Evolutionary conservation across 2,888 invertebrate species (phyloP).

Genomic region (Heliconius aoede): DNA sequence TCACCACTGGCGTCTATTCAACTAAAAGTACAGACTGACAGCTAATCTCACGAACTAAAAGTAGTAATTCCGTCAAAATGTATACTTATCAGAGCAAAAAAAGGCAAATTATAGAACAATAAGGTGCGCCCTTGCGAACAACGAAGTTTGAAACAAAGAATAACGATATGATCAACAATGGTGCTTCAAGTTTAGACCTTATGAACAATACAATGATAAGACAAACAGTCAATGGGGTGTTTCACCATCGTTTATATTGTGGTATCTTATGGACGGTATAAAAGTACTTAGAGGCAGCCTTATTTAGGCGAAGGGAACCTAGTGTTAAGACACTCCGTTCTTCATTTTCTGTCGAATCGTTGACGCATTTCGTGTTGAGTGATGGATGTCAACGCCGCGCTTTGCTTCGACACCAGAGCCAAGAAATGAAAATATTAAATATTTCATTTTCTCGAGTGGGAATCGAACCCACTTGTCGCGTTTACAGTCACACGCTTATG

Average conservation of each 20-base stretch:
- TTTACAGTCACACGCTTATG: neutral
- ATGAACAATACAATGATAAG: conserved; percentile 35
- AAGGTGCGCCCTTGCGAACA: conserved; percentile 42
- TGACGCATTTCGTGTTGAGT: no score
- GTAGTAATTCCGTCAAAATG: conserved; percentile 10
- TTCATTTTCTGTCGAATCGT: no score
- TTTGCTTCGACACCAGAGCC: no score
- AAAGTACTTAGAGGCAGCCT: neutral
- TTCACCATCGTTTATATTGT: conserved; percentile 23
- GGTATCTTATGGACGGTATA: conserved; percentile 2
- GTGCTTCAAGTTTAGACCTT: conserved; percentile 28
- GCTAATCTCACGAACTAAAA: neutral
- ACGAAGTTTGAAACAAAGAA: conserved; percentile 45
- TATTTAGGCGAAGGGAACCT: no score
- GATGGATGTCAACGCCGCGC: no score
- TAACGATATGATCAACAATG: conserved; percentile 49
- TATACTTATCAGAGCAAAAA: conserved; percentile 33
- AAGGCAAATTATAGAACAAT: conserved; percentile 46
- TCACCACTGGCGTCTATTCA: no score
- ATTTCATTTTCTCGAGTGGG: neutral
- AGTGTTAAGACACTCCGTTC: no score
- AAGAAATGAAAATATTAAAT: neutral
- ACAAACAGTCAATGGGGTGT: conserved; percentile 26
- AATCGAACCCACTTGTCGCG: neutral
- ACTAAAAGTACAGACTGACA: neutral